Conservation (phyloP, 1,140 invertebrate species). For the Mesaphorura yosii region DNA sequence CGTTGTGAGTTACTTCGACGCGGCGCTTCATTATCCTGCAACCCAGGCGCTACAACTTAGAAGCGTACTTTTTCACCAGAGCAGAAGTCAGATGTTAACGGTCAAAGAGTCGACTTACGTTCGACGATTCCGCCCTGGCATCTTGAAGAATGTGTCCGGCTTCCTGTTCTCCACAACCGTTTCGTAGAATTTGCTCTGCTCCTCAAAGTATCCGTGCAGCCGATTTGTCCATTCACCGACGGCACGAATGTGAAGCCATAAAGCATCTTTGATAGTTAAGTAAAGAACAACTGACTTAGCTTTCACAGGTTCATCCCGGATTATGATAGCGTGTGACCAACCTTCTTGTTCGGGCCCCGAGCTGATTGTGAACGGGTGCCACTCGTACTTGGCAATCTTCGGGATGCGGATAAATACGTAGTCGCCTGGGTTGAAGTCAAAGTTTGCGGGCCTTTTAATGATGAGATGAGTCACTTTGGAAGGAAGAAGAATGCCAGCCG, state of each 20-base stretch:
- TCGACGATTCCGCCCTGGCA: too few relatives aligned
- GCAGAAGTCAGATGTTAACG: too few relatives aligned
- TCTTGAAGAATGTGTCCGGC: too few relatives aligned
- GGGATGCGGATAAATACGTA: conserved; percentile 92
- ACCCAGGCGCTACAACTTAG: too few relatives aligned
- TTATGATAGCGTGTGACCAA: conserved; percentile 34
- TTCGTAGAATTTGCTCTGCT: too few relatives aligned
- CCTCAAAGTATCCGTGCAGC: conserved; percentile 76
- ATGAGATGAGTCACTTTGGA: conserved; percentile 73
- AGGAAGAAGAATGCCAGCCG: conserved; percentile 68
- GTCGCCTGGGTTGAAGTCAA: conserved; percentile 83
- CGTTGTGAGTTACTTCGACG: too few relatives aligned
- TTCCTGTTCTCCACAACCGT: too few relatives aligned
- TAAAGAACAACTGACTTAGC: neutral
- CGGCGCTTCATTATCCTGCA: too few relatives aligned
- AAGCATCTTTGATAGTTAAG: conserved; percentile 51
- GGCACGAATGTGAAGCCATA: conserved; percentile 86
- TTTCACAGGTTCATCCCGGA: neutral
- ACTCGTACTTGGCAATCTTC: conserved; percentile 81
- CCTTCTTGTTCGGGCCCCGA: conserved; percentile 87
- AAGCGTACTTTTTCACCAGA: too few relatives aligned
- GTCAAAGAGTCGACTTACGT: too few relatives aligned
- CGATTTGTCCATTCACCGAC: conserved; percentile 91
- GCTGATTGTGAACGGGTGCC: conserved; percentile 95
- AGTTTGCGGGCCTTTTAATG: conserved; percentile 70